These are phyloP conservation scores for Myripristis jacobus DNA, from an alignment of 2,797 vertebrate species.

Conservation along the genomic window DNA sequence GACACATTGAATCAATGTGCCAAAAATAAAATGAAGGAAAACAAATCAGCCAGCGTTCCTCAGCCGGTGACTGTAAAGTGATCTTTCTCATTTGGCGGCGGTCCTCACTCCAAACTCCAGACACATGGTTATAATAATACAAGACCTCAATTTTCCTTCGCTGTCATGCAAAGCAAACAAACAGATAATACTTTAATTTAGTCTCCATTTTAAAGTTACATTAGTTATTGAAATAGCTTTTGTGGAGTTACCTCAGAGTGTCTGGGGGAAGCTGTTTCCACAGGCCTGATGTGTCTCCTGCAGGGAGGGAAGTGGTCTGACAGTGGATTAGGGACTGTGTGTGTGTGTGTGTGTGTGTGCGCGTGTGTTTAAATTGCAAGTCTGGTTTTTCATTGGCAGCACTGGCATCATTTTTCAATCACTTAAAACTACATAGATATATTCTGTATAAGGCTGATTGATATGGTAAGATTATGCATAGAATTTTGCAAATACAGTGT, in stretches of 20 bases:
- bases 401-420: too few species aligned
- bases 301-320: slow-evolving; percentile 9
- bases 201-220: slow-evolving; percentile 35
- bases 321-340: slow-evolving; percentile 19
- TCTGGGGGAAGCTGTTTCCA: slow-evolving; percentile 25
- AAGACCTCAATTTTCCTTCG: slow-evolving; percentile 9
- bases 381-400: too few species aligned
- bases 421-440: too few species aligned
- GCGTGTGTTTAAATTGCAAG: too few species aligned
- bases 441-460: too few species aligned
- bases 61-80: slow-evolving; percentile 11
- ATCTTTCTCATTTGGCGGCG: slow-evolving; percentile 41
- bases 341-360: slow-evolving; percentile 31
- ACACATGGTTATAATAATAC: slow-evolving; percentile 57
- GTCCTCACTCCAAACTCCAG: slow-evolving; percentile 39
- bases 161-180: slow-evolving; percentile 55
- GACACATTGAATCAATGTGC: slow-evolving; percentile 15
- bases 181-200: slow-evolving; percentile 51
- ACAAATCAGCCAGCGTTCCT: slow-evolving; percentile 31
- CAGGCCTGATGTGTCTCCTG: slow-evolving; percentile 13
- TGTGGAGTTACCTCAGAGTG: slow-evolving; percentile 4
- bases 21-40: slow-evolving; percentile 36
- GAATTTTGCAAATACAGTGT: too few species aligned
- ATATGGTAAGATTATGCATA: too few species aligned
- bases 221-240: slow-evolving; percentile 42